Conservation (phyloP, 2,888 invertebrate species). For the Agonum fuliginosum region DNA sequence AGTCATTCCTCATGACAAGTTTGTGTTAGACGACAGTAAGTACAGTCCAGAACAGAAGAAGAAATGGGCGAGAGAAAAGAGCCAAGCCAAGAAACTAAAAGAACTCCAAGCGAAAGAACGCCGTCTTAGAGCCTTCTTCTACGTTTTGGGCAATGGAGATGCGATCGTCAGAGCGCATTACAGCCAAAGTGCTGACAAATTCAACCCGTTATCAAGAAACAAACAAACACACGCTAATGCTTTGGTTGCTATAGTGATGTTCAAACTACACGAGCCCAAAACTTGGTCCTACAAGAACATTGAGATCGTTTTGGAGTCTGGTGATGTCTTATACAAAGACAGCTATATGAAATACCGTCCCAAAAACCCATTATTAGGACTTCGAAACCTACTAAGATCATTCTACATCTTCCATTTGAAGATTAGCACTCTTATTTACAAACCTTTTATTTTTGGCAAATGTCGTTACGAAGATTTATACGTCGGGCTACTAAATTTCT, state of each 20-base stretch:
- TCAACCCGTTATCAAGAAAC: slow-evolving; percentile 73
- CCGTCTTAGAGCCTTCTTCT: slow-evolving; percentile 70
- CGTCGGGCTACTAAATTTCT: slow-evolving; percentile 75
- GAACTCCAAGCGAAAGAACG: slow-evolving; percentile 68
- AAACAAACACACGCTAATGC: slow-evolving; percentile 73
- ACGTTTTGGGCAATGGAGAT: slow-evolving; percentile 69
- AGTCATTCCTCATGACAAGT: slow-evolving; percentile 9
- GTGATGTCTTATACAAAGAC: slow-evolving; percentile 78
- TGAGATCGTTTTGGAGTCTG: slow-evolving; percentile 76
- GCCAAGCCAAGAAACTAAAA: slow-evolving; percentile 67
- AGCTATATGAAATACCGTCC: slow-evolving; percentile 76
- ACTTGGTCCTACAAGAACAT: slow-evolving; percentile 75
- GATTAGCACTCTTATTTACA: slow-evolving; percentile 73
- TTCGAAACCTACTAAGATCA: slow-evolving; percentile 73
- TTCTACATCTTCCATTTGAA: slow-evolving; percentile 76
- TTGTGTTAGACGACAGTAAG: neutral
- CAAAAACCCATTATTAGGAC: slow-evolving; percentile 69
- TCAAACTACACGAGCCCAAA: slow-evolving; percentile 74
- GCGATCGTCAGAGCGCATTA: slow-evolving; percentile 73
- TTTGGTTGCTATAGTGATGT: slow-evolving; percentile 76
- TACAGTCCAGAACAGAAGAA: slow-evolving; percentile 47
- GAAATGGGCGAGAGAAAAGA: slow-evolving; percentile 8
- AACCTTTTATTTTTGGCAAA: slow-evolving; percentile 70
- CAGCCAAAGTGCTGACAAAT: slow-evolving; percentile 69
- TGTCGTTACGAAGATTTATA: slow-evolving; percentile 68